Evolutionary conservation across 1,140 invertebrate genomes (phyloP).

Genomic region (Procambarus clarkii): DNA sequence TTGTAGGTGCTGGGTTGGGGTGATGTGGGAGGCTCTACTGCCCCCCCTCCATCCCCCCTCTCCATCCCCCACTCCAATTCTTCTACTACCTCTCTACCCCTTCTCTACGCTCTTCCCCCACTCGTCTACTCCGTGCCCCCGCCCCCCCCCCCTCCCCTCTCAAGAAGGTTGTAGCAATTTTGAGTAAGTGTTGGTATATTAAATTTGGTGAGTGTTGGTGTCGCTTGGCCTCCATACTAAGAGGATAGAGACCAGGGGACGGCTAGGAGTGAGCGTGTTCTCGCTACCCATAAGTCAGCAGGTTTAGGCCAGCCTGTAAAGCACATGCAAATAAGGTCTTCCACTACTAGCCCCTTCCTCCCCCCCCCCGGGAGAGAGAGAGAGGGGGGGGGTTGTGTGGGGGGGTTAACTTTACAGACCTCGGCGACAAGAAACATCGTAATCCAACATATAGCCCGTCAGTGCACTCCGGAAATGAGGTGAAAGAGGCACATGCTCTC

Average conservation of each 20-base stretch:
- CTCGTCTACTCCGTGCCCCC: neutral
- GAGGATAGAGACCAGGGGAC: neutral
- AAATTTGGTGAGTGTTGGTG: constrained; percentile 55
- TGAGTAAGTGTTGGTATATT: constrained; percentile 63
- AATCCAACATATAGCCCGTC: constrained; percentile 41
- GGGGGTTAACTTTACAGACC: neutral
- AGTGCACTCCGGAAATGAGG: constrained; percentile 47
- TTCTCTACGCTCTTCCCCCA: neutral
- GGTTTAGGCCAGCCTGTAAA: neutral
- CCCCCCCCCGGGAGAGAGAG: neutral
- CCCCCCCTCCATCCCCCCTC: too few species aligned
- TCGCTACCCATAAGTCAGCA: constrained; percentile 39
- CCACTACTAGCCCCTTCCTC: neutral
- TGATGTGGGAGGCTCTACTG: neutral
- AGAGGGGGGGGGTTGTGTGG: too few species aligned
- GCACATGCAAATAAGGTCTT: constrained; percentile 46
- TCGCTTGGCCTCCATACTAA: constrained; percentile 34
- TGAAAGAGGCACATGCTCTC: constrained; percentile 27
- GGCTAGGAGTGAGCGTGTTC: neutral
- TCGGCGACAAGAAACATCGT: constrained; percentile 27
- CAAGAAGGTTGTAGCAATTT: constrained; percentile 45
- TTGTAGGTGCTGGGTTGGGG: neutral
- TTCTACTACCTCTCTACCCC: too few species aligned
- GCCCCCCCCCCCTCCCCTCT: neutral
- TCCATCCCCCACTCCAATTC: too few species aligned